These are phyloP conservation scores for Momotus momota DNA, from an alignment of 2,797 vertebrate species.

Conservation along the genomic window DNA sequence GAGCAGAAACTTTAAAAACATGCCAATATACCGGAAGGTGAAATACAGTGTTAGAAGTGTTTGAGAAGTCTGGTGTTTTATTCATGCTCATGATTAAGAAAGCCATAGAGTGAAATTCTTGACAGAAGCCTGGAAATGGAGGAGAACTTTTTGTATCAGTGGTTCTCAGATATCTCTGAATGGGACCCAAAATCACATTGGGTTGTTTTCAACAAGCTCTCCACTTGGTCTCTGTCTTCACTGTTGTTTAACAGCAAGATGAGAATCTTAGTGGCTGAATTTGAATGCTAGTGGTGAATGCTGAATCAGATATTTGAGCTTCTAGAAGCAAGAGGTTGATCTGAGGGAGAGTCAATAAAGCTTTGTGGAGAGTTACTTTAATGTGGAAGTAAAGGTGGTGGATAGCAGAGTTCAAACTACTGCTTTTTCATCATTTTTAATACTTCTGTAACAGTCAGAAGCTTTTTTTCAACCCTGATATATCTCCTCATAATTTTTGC, in stretches of 20 bases:
- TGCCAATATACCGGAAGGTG: not conserved
- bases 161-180: slow-evolving; percentile 3
- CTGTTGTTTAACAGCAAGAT: fast-evolving
- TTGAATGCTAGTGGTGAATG: not conserved
- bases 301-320: not conserved
- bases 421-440: not conserved
- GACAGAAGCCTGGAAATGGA: slow-evolving; percentile 16
- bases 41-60: slow-evolving; percentile 18
- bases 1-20: slow-evolving; percentile 36
- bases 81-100: slow-evolving; percentile 22
- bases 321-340: not conserved
- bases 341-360: fast-evolving
- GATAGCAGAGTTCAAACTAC: not conserved
- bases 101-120: not conserved
- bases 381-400: not conserved
- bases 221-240: not conserved
- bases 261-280: not conserved
- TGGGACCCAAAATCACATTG: not conserved
- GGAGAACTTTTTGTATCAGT: not conserved
- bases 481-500: not conserved
- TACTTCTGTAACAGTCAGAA: not conserved
- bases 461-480: not conserved
- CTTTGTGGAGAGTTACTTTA: not conserved
- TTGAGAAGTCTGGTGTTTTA: slow-evolving; percentile 43
- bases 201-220: not conserved